Base-by-base conservation (phyloP, 2,888 invertebrate genomes). In the Podotricha telesiphe region DNA sequence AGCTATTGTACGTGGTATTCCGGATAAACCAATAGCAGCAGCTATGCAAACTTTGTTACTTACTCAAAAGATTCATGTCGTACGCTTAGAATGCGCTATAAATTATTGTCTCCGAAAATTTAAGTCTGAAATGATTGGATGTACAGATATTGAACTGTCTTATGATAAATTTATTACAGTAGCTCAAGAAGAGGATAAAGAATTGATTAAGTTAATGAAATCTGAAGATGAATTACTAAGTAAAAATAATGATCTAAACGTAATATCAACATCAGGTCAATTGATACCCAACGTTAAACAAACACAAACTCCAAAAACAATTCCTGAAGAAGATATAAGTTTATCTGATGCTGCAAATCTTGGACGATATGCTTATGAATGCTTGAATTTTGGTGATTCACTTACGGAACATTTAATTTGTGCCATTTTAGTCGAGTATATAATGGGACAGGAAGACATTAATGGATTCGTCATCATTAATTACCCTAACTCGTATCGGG, bases 381-480 rank as follows among this genome's bases (percentile, higher is more conserved):
- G 88, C 45, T 81, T 95, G 20, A 87, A 86, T 70, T 80, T 87
- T 68, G 95, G 95, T 6, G 87, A 94, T 62, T 84, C 91, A 40
- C 80, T 95, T 67, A 89, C 93, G 28, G 94, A 95, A 80, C 86
- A 93, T 77, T 84, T 95, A 40, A 71, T 94, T 50, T 89, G 94
- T 6, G 92, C 93, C 28, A 94, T 94, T 85, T 84, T 96, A 72
- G 86, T 95, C 0, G 95, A 95, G 77, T 95, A 95, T 77, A 80
- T 95, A 19, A 94, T 93, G 79, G 86, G 85, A 42, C 84, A 94
- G 69, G 67, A 79, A 1, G 81, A 91, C 53, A 88, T 94, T 48
- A 79, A 90, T 19, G 95, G 95, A 6, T 95, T 95, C 92, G 94
- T 94, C n/a, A 85, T 95, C 58, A 83, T 95, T 51, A 95, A 95